Conservation (phyloP, 1,140 invertebrate genomes). For the Saccostrea cuccullata region DNA sequence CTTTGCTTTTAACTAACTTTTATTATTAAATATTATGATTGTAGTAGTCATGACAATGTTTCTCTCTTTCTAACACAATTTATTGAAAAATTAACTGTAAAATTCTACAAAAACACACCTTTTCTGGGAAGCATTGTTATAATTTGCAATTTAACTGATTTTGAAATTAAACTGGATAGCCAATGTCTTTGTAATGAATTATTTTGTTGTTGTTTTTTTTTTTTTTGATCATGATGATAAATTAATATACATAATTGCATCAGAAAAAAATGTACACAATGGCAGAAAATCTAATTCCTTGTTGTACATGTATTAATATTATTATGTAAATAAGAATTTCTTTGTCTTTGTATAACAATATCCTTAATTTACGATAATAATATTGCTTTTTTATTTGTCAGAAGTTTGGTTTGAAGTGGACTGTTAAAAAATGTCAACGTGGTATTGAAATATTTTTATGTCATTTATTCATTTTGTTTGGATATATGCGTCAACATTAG, state of each 20-base stretch:
- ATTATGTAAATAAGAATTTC: constrained; percentile 4
- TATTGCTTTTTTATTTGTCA: constrained; percentile 20
- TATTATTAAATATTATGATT: not conserved
- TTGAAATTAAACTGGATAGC: not conserved
- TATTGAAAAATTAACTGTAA: not conserved
- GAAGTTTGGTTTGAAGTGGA: constrained; percentile 29
- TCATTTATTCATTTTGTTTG: not conserved
- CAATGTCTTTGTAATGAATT: not conserved
- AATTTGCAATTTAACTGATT: not conserved
- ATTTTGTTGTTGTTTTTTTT: not conserved
- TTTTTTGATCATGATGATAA: too few relatives aligned
- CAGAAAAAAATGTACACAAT: not conserved
- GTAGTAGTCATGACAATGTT: not conserved
- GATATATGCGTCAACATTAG: not conserved
- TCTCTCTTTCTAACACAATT: not conserved
- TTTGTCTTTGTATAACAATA: not conserved
- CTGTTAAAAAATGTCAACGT: constrained; percentile 16
- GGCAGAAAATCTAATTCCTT: not conserved
- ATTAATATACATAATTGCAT: not conserved
- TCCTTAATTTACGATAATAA: not conserved
- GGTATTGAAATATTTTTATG: constrained; percentile 16
- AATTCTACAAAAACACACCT: not conserved
- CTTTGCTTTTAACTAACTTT: constrained; percentile 17
- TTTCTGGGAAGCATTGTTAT: not conserved
- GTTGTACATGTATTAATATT: constrained; percentile 6